Evolutionary conservation across 2,797 vertebrate genomes (phyloP), one percentile per base, ranked within the genome.

Genomic region (Catharus ustulatus): DNA sequence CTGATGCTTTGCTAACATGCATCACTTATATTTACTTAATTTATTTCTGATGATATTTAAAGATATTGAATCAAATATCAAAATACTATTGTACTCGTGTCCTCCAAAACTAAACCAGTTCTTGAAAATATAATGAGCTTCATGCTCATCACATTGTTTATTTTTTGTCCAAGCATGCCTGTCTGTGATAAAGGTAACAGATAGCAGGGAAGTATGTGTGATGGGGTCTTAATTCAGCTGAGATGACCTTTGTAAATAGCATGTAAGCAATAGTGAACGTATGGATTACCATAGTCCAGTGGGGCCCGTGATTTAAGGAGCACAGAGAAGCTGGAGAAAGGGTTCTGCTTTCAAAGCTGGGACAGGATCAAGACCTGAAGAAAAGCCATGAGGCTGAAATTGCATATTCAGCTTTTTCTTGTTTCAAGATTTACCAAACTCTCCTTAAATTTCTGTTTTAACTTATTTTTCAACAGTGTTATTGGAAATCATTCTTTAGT

Each of bases 221-320:
- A 90, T 84, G 63, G 72, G 55, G 29, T 92, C 40, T 63, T 93
- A 95, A 92, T 90, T 91, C 74, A 87, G 45, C 67, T 93, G 91
- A 74, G 21, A 49, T 96, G 91, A 84, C 73, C 86, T 68, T 77
- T 95, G 48, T 4, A 29, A 95, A 84, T 19, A 88, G 57, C 64
- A 72, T 89, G 40, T 75, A 76, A 80, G 34, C 77, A 78, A 22
- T 54, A 91, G 74, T 71, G 79, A 85, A 68, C 92, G 96, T 96
- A 87, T 97, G 96, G 95, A 89, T 95, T 96, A 88, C 38, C 74
- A 94, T 95, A 97, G 72, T 77, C 82, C 69, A 71, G 46, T 75
- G 92, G 57, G 84, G 61, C 81, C 71, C 83, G 92, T 93, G 67
- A 82, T 87, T 85, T 96, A 95, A 96, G 85, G 86, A 95, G 76